phyloP scores from a whole-genome alignment of 2,113 vertebrate species.

The Neogale vison region DNA sequence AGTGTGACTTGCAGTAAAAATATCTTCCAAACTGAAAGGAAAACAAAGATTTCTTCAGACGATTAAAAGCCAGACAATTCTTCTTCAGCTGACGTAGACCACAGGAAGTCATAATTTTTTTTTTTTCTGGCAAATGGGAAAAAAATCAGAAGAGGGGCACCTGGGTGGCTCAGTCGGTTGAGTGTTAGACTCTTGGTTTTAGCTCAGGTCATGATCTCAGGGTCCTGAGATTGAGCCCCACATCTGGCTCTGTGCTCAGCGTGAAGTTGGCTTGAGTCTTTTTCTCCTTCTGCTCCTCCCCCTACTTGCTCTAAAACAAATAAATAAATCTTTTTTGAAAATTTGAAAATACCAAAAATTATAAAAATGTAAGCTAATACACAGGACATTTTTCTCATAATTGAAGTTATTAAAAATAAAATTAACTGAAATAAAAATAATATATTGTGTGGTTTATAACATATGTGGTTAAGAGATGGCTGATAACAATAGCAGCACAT shows the following conservation, averaged over 20 bases:
- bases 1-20: neutral
- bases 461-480: neutral
- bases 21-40: neutral
- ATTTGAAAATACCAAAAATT: neutral
- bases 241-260: neutral
- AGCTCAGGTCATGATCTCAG: neutral
- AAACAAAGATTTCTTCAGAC: neutral
- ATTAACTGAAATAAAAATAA: neutral
- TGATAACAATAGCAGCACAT: neutral
- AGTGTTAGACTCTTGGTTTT: neutral
- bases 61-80: neutral
- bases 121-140: neutral
- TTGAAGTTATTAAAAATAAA: neutral
- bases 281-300: neutral
- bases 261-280: neutral
- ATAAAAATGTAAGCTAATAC: neutral
- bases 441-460: neutral
- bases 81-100: neutral
- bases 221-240: neutral
- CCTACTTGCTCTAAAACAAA: neutral
- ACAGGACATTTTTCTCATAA: neutral
- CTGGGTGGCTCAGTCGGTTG: neutral
- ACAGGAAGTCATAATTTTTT: neutral
- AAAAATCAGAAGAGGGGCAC: neutral
- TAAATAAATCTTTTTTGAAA: neutral